Base-by-base conservation (phyloP, 2,113 vertebrate genomes). In the Pelvicachromis taeniatus region DNA sequence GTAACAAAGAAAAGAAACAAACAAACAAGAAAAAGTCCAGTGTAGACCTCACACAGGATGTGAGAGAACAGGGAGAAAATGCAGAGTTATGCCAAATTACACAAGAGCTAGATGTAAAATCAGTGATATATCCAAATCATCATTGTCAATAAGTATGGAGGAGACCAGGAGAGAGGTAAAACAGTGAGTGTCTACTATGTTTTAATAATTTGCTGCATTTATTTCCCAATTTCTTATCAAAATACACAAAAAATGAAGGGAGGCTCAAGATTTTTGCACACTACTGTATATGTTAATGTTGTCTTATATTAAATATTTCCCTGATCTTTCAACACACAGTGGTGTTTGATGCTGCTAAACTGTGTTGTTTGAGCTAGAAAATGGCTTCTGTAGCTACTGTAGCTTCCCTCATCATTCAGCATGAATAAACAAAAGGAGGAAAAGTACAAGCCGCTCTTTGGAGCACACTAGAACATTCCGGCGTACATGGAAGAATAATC, bases 361-460 rank as follows among this genome's bases (percentile, higher is more conserved):
- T 73, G 40, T 3, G 16, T 9, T 61, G 45, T 84, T 82, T 89
- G 80, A 85, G 78, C 86, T 91, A 61, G 31, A 86, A 88, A 87
- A 40, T 70, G 7, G 58, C 38, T 58, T 35, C 61, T 54, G 31
- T n/a, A 70, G 33, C 38, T 58, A 40, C 61, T 54, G 31, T n/a
- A 70, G 33, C 77, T n/a, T 81, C 52, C 8, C 19, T 68, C 54
- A 48, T 82, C 82, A 80, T 84, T 90, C 81, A 54, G 58, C 80
- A 53, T 85, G 75, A 85, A 88, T 83, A 89, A 31, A 84, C 59
- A 75, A 81, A 86, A 77, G 31, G 63, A 61, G 82, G 55, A 81
- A 38, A 81, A 87, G 55, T 21, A 70, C 33, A 56, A 33, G 73
- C 68, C 29, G 4, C 11, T 79, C 54, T 87, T 79, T 54, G 53